Evolutionary conservation across 1,140 invertebrate genomes (phyloP).

Genomic region (Drosophila tsacasi): DNA sequence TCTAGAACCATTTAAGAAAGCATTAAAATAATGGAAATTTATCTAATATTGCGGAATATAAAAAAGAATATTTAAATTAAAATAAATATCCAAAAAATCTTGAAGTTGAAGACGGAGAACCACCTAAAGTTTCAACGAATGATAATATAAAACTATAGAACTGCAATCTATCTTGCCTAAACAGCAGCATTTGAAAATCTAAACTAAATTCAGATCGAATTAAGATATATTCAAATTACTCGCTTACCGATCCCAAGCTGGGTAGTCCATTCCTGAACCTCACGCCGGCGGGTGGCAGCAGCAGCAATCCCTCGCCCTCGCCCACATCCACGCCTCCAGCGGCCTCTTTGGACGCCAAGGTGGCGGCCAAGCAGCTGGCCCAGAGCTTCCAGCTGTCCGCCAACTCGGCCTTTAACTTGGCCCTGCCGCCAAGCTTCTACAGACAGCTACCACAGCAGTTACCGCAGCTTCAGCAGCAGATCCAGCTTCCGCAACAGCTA

Average conservation of each 20-base stretch:
- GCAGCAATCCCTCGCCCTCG: slow-evolving; percentile 62
- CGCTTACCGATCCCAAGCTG: slow-evolving; percentile 68
- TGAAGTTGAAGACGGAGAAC: background rate
- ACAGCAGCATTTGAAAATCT: too few species aligned
- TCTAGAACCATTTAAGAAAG: background rate
- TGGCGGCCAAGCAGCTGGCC: slow-evolving; percentile 64
- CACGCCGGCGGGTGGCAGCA: slow-evolving; percentile 71
- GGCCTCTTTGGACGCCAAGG: slow-evolving; percentile 25
- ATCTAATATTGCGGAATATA: background rate
- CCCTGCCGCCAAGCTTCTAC: slow-evolving; percentile 69
- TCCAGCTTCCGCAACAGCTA: slow-evolving; percentile 24
- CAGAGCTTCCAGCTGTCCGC: slow-evolving; percentile 78
- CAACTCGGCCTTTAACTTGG: slow-evolving; percentile 81
- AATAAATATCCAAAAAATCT: background rate
- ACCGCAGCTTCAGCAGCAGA: slow-evolving; percentile 26
- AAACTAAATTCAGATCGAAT: background rate
- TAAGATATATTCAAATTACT: background rate
- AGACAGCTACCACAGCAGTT: slow-evolving; percentile 24
- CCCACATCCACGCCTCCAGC: slow-evolving; percentile 38
- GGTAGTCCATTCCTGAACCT: slow-evolving; percentile 82
- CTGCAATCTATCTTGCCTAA: background rate
- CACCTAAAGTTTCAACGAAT: background rate
- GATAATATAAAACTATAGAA: background rate
- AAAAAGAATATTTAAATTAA: background rate
- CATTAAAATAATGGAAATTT: background rate